Evolutionary conservation across 2,888 invertebrate species (phyloP).

Genomic region (Stenoptilia bipunctidactyla): DNA sequence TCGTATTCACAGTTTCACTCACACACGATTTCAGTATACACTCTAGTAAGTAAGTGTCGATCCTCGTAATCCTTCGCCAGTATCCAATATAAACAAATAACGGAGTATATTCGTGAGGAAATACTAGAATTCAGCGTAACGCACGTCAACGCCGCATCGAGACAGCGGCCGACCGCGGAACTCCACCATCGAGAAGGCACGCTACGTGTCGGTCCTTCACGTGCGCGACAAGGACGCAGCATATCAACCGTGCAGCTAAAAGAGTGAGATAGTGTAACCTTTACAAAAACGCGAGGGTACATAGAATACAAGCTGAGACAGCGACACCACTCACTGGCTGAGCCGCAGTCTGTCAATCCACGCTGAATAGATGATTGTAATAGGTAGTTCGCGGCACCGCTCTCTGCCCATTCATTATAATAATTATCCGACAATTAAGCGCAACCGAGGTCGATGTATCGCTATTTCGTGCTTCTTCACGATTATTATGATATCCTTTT

Average conservation of each 20-base stretch:
- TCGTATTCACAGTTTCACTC: constrained; percentile 44
- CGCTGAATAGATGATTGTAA: constrained; percentile 42
- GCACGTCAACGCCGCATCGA: constrained; percentile 65
- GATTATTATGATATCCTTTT: background rate
- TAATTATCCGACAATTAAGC: constrained; percentile 47
- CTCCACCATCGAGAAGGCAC: constrained; percentile 31
- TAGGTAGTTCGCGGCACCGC: constrained; percentile 30
- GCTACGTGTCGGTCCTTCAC: constrained; percentile 51
- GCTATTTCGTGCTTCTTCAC: constrained; percentile 2
- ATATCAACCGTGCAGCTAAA: constrained; percentile 9
- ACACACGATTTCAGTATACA: constrained; percentile 45
- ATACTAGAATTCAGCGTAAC: constrained; percentile 46
- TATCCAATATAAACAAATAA: constrained; percentile 62
- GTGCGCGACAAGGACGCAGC: constrained; percentile 34
- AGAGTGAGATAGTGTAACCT: constrained; percentile 26
- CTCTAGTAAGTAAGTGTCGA: constrained; percentile 32
- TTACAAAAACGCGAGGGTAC: constrained; percentile 54
- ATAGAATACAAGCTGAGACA: constrained; percentile 30
- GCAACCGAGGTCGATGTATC: constrained; percentile 42
- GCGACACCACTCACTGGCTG: constrained; percentile 24
- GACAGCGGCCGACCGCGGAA: constrained; percentile 64
- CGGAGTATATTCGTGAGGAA: constrained; percentile 50
- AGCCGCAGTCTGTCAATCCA: constrained; percentile 42
- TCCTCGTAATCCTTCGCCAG: constrained; percentile 45
- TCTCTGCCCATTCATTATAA: constrained; percentile 45